Base-by-base conservation (phyloP, 2,113 vertebrate genomes). In the Melanostigma gelatinosum region DNA sequence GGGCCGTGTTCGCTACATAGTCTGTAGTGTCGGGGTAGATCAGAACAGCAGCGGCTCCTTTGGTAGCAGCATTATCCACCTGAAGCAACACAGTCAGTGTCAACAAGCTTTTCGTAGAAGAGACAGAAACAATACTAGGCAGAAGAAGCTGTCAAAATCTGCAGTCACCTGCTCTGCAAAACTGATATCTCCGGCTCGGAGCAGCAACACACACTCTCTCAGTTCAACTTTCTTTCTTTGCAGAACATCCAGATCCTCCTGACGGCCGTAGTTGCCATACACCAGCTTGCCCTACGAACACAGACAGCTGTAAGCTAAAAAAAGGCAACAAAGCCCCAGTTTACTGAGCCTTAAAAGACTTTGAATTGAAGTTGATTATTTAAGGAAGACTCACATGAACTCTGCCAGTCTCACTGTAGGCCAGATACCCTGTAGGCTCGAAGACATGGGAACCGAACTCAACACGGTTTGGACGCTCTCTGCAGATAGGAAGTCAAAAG, bases 101-200 rank as follows among this genome's bases (percentile, higher is more conserved):
- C 20, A 24, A 32, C 12, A 44, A 61, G 42, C 2, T 68, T 20
- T 46, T 29, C 42, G n/a, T 7, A 0, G 0, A 29, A 29, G 13
- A 24, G 10, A 27, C 1, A 2, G 20, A 22, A 24, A 24, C 46
- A 27, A 32, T 7, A 50, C 16, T 1, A 40, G 18, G 32, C 1
- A 15, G 1, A 3, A 6, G 0, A 64, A 16, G 15, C 1, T 0
- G 0, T 20, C 4, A 12, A 12, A 36, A 63, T n/a, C 18, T 20
- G 54, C 29, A 18, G 32, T 12, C 18, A 91, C 93, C 97, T 98
- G 97, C 88, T 98, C 95, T 29, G 98, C 96, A 89, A 98, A 95
- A 15, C 93, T 92, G 86, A 98, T 95, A 55, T 93, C 65, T 27
- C 97, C 97, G 70, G 96, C 94, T 89, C 96, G 94, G 9, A 98